Evolutionary conservation across 1,140 invertebrate species (phyloP), one percentile per base, ranked within the genome.

Genomic region (Procambarus virginalis): DNA sequence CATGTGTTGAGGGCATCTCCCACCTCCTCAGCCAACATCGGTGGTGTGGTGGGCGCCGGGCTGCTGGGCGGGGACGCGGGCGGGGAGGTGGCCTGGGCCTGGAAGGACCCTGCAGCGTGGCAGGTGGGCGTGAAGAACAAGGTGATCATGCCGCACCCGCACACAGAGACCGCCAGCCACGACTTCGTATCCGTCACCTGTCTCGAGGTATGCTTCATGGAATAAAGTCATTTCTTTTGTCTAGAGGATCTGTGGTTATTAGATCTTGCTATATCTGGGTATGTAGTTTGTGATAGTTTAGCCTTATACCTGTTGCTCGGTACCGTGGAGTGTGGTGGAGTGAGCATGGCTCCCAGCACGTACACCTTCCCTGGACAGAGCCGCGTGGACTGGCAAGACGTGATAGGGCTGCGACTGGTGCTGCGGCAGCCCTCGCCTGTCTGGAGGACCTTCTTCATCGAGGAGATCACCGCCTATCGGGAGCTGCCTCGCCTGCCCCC

Each of bases 361-460:
- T 34, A 34, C 34, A 34, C 34, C 34, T 34, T 34, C 60, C 60
- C 76, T 76, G 92, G 0, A 55, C 89, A 94, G 93, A 94, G 93
- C 84, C 60, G 92, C 4, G 91, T 93, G 20, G 93, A 93, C 20
- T 94, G 93, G 93, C 90, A 92, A 70, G 93, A 93, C 79, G 92
- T 94, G 8, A 81, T 93, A 5, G 93, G 93, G 10, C 91, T 95
- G 85, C 91, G 95, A 46, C 91, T 95, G 17, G 94, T 95, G 75
- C 92, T 95, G 46, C 93, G 94, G 75, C 95, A 95, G 90, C 95
- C 95, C 1, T 95, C 95, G 5, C 94, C 94, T 14, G 93, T 94
- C 1, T 95, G 95, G 95, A 94, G 94, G 85, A 94, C 94, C 68
- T 95, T 95, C 92, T 93, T 93, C 70, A 92, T 95, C 34, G 94